phyloP scores from a whole-genome alignment of 2,113 vertebrate species.

The Cyphomyrus plagiostoma region DNA sequence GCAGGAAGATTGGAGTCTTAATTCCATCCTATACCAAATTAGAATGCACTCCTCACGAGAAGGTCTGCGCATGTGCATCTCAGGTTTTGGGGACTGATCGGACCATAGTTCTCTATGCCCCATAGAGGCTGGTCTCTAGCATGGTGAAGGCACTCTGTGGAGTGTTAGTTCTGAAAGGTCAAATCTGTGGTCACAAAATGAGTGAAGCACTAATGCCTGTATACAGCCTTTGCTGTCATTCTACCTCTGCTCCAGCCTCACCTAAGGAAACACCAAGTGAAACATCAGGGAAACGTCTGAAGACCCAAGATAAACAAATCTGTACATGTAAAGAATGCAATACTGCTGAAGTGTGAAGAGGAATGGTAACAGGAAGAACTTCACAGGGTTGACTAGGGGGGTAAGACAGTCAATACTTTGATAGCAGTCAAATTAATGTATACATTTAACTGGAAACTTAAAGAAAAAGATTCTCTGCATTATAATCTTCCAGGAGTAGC shows the following conservation, averaged over 20 bases:
- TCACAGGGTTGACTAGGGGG: neutral
- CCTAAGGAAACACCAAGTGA: neutral
- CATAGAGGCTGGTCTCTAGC: neutral
- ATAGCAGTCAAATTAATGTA: neutral
- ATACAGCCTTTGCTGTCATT: neutral
- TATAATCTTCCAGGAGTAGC: neutral
- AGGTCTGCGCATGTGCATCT: neutral
- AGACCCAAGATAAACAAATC: slow-evolving; percentile 1
- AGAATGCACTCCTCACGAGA: neutral
- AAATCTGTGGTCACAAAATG: neutral
- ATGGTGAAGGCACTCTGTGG: neutral
- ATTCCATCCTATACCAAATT: neutral
- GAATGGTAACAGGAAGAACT: neutral
- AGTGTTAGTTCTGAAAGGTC: neutral
- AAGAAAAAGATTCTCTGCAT: neutral
- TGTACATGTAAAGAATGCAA: slow-evolving; percentile 14
- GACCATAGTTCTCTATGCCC: neutral
- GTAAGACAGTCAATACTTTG: neutral
- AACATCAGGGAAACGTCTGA: neutral
- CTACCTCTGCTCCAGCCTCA: neutral
- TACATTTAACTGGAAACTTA: neutral
- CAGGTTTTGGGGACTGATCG: neutral
- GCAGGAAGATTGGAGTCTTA: neutral
- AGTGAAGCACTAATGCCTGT: neutral
- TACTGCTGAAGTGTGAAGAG: neutral